phyloP scores from a whole-genome alignment of 2,797 vertebrate genomes.

The Acipenser transmontanus region DNA sequence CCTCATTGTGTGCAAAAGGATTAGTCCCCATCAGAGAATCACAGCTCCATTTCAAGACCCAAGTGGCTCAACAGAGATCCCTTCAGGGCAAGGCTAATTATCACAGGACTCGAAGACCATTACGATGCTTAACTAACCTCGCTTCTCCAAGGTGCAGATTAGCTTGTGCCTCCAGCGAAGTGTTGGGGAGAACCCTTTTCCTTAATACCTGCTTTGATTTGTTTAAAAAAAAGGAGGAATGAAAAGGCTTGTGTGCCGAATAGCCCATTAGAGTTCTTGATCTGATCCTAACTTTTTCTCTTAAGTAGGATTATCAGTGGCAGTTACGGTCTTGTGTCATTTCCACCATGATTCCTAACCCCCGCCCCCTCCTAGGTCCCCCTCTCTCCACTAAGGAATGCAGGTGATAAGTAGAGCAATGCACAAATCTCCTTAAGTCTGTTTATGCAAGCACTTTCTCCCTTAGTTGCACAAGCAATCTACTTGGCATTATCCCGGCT shows the following conservation, averaged over 20 bases:
- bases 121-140: constrained; percentile 98
- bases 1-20: constrained; percentile 93
- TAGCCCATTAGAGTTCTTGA: constrained; percentile 19
- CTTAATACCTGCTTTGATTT: constrained; percentile 93
- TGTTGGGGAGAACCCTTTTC: constrained; percentile 82
- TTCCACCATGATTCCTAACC: constrained; percentile 16
- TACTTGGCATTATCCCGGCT: constrained; percentile 70
- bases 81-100: constrained; percentile 99
- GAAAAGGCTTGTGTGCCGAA: constrained; percentile 13
- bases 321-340: constrained; percentile 12
- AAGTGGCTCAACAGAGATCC: constrained; percentile 88
- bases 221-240: constrained; percentile 31
- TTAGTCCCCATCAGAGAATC: constrained; percentile 73
- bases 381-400: constrained; percentile 64
- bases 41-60: constrained; percentile 96
- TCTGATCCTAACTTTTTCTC: constrained; percentile 23
- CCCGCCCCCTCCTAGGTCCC: neutral
- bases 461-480: constrained; percentile 67
- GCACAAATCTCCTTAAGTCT: constrained; percentile 82
- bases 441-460: constrained; percentile 77
- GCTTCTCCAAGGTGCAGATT: constrained; percentile 95
- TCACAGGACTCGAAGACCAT: constrained; percentile 94
- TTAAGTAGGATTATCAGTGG: constrained; percentile 20
- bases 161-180: constrained; percentile 87
- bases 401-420: constrained; percentile 77